These are phyloP conservation scores for Eclectus roratus DNA, from an alignment of 2,113 vertebrate species.

Conservation along the genomic window DNA sequence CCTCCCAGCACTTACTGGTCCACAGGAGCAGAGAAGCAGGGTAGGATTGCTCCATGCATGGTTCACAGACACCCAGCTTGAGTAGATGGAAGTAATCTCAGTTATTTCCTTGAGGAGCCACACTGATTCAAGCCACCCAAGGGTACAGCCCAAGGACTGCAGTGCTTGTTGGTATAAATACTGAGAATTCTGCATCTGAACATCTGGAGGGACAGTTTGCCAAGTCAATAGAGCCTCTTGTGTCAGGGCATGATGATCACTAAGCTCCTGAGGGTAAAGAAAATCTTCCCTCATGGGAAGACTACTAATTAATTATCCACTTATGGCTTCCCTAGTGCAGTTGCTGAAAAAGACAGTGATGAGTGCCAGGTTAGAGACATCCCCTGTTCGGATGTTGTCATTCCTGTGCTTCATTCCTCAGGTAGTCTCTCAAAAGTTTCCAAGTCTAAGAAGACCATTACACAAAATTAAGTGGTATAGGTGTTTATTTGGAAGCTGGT, in stretches of 20 bases:
- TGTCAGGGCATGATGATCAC: neutral
- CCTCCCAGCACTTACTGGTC: neutral
- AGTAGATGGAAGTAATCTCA: neutral
- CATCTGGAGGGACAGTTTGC: neutral
- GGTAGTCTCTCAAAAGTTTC: neutral
- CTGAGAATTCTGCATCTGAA: neutral
- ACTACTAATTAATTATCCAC: neutral
- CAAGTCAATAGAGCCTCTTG: neutral
- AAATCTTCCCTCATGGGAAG: neutral
- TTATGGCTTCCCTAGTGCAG: neutral
- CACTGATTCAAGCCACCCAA: neutral
- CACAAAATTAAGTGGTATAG: neutral
- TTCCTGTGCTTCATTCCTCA: neutral
- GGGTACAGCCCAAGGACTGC: neutral
- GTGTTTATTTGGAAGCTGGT: rapidly evolving
- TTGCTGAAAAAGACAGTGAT: neutral
- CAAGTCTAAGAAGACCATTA: neutral
- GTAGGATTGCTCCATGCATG: neutral
- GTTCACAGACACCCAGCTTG: neutral
- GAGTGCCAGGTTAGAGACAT: neutral
- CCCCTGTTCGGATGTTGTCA: neutral
- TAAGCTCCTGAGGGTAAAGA: neutral
- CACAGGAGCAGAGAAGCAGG: neutral
- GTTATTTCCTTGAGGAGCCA: neutral
- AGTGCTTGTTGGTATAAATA: neutral